These are phyloP conservation scores for Acleris emargana DNA, from an alignment of 2,888 invertebrate species.

Conservation along the genomic window DNA sequence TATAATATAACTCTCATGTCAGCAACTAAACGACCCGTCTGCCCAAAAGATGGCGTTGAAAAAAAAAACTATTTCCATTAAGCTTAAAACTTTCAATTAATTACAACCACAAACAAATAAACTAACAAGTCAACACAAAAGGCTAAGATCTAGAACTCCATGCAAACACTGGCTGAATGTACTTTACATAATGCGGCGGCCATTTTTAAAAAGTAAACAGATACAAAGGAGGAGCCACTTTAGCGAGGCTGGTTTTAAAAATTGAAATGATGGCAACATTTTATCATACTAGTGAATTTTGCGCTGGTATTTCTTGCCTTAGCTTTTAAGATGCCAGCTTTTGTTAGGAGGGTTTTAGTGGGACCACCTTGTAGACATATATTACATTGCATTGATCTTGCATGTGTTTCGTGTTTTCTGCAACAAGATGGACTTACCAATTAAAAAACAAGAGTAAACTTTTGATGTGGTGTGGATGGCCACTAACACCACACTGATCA, in stretches of 20 bases:
- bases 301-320: constrained; percentile 1
- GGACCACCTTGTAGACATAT: neutral
- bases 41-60: no score
- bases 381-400: no score
- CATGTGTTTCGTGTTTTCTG: no score
- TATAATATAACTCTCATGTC: no score
- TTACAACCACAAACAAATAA: constrained; percentile 10
- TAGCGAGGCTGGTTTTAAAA: constrained; percentile 17
- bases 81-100: neutral
- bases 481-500: no score
- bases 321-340: neutral
- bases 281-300: constrained; percentile 23
- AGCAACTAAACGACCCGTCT: no score
- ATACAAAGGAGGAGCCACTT: constrained; percentile 26
- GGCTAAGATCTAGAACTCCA: constrained; percentile 16
- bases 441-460: no score
- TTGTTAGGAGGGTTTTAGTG: no score
- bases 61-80: no score
- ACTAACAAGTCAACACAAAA: neutral
- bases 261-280: constrained; percentile 30
- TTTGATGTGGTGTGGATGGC: no score
- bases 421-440: no score
- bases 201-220: constrained; percentile 39
- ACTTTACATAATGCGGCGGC: constrained; percentile 31
- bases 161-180: constrained; percentile 35